A percentile compares a stretch with the other conserved stretches of the same genome.
phyloP scores from a whole-genome alignment of 2,888 invertebrate genomes.

The Adelognathus sp. region DNA sequence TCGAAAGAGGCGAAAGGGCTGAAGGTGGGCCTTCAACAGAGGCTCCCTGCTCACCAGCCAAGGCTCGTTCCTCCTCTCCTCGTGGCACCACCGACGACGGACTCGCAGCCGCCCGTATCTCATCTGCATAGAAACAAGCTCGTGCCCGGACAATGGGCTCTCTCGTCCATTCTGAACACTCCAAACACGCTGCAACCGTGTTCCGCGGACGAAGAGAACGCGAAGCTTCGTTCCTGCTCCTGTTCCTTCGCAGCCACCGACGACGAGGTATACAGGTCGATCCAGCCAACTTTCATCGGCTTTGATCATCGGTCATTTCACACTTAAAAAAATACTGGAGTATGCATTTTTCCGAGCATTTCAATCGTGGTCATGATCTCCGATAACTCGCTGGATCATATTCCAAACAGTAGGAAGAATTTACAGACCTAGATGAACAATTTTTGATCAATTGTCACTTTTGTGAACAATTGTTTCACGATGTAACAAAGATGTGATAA shows the following conservation, averaged over 20 bases:
- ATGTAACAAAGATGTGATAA: no score
- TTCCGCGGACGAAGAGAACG: constrained; percentile 70
- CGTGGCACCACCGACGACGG: constrained; percentile 64
- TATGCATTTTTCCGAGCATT: neutral
- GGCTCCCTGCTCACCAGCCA: constrained; percentile 13
- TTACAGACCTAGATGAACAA: no score
- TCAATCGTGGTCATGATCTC: no score
- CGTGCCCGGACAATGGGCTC: constrained; percentile 76
- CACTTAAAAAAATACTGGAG: constrained; percentile 2
- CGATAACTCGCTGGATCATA: no score
- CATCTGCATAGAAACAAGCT: constrained; percentile 81
- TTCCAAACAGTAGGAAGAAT: no score
- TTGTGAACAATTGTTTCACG: no score
- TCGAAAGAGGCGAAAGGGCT: constrained; percentile 43
- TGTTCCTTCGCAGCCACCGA: constrained; percentile 22
- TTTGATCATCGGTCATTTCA: constrained; percentile 6
- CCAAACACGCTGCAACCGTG: constrained; percentile 76
- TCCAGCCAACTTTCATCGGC: constrained; percentile 35
- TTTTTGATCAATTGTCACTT: no score
- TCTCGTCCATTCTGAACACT: constrained; percentile 76
- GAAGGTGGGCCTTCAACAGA: constrained; percentile 34
- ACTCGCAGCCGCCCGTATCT: constrained; percentile 73
- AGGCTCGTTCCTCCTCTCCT: constrained; percentile 38
- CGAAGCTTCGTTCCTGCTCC: constrained; percentile 65
- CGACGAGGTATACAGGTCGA: constrained; percentile 37